Base-by-base conservation (phyloP, 2,888 invertebrate species). In the Caenorhabditis sp. region DNA sequence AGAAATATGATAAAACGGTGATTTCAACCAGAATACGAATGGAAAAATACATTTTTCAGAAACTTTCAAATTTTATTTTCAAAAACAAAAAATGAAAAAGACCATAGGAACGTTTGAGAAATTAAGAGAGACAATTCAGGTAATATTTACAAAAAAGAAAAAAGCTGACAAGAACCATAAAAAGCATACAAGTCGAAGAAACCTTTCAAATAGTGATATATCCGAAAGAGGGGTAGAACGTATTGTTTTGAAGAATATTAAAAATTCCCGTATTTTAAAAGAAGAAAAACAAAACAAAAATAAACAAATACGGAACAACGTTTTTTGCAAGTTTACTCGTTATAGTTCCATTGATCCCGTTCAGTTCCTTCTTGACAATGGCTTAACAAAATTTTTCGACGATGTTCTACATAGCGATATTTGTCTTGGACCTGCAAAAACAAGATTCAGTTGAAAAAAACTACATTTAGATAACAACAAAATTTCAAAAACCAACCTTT, bases 301-400 rank as follows among this genome's bases (percentile, higher is more conserved):
- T n/a, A 53, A 26, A 61, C 27, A 0, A 60, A n/a, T 26, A 24
- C 51, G 37, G 43, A 60, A 23, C 31, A 31, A 54, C 43, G 43
- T 43, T 5, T 14, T 14, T 5, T 43, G 43, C n/a, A n/a, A n/a
- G 14, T 17, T 66, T 70, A 82, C 62, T 79, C 74, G 66, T 74
- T 79, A 62, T 73, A 81, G 94, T 94, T 94, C 97, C 97, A 97
- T 92, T 94, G 93, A 89, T 97, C 96, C 90, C 94, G 95, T 89
- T 97, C 97, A 89, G 97, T 96, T 77, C 97, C 97, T 91, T 99
- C 97, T 89, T 95, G 94, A 62, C 97, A 97, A 89, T 99, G 97
- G 89, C 95, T 95, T 87, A 97, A 91, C 82, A 99, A 91, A 80
- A 95, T 95, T 90, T 95, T 94, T 85, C 97, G 92, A 87, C 99